phyloP scores from a whole-genome alignment of 2,797 vertebrate species.

The Myiotriccus ornatus region DNA sequence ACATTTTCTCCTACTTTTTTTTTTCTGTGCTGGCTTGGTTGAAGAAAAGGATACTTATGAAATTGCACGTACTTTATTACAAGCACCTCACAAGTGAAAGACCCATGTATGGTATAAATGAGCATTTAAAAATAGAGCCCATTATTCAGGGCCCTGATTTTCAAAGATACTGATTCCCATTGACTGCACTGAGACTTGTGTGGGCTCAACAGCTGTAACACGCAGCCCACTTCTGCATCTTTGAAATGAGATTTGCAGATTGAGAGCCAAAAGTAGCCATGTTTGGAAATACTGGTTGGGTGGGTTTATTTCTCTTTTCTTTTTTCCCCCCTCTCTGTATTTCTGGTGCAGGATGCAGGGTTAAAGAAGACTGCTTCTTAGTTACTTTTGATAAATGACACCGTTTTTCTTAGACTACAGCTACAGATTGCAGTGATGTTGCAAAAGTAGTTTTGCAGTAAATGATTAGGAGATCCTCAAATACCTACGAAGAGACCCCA shows the following conservation, averaged over 20 bases:
- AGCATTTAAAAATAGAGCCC: not conserved
- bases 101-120: not conserved
- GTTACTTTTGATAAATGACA: slow-evolving; percentile 19
- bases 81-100: not conserved
- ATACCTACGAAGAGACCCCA: not conserved
- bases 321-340: rapidly evolving
- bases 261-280: slow-evolving; percentile 21
- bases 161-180: not conserved
- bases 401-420: not conserved
- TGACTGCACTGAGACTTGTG: slow-evolving; percentile 27
- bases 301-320: not conserved
- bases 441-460: slow-evolving; percentile 11
- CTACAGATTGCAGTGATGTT: not conserved
- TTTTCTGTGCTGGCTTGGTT: not conserved
- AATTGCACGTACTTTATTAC: not conserved
- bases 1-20: slow-evolving; percentile 19
- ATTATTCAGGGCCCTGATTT: slow-evolving; percentile 2
- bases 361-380: not conserved
- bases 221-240: not conserved
- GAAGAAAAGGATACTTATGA: not conserved
- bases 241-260: slow-evolving; percentile 7
- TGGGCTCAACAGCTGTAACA: slow-evolving; percentile 24
- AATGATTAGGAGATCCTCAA: not conserved
- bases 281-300: not conserved
- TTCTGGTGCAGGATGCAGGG: not conserved